These are phyloP conservation scores for Peromyscus maniculatus DNA, from an alignment of 2,113 vertebrate genomes.

Conservation along the genomic window DNA sequence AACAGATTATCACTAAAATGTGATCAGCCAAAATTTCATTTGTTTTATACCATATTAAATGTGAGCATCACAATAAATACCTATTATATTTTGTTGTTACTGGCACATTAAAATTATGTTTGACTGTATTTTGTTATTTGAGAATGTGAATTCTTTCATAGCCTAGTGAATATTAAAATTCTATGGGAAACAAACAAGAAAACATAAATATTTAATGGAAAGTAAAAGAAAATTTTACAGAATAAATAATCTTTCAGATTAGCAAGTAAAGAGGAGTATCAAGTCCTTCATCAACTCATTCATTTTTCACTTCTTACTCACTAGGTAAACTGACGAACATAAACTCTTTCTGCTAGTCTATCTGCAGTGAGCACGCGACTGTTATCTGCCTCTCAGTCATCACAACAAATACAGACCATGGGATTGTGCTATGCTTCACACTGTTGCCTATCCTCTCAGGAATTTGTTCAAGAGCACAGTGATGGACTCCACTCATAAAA, in stretches of 20 bases:
- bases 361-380: not conserved
- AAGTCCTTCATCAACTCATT: not conserved
- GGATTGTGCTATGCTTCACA: not conserved
- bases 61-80: not conserved
- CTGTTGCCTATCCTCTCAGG: not conserved
- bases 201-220: not conserved
- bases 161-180: constrained; percentile 1
- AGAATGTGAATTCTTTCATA: constrained; percentile 30
- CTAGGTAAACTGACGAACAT: not conserved
- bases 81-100: not conserved
- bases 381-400: not conserved
- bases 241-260: not conserved
- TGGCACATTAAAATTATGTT: constrained; percentile 46
- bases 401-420: not conserved
- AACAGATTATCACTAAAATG: constrained; percentile 22
- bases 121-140: constrained; percentile 32
- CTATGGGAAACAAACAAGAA: not conserved
- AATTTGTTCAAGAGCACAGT: not conserved
- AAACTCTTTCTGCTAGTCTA: not conserved
- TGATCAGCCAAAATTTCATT: not conserved
- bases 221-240: not conserved
- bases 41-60: constrained; percentile 33
- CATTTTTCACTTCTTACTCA: not conserved
- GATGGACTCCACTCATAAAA: not conserved
- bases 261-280: not conserved